Evolutionary conservation across 2,113 vertebrate species (phyloP).

Genomic region (Pogonocichla stellata): DNA sequence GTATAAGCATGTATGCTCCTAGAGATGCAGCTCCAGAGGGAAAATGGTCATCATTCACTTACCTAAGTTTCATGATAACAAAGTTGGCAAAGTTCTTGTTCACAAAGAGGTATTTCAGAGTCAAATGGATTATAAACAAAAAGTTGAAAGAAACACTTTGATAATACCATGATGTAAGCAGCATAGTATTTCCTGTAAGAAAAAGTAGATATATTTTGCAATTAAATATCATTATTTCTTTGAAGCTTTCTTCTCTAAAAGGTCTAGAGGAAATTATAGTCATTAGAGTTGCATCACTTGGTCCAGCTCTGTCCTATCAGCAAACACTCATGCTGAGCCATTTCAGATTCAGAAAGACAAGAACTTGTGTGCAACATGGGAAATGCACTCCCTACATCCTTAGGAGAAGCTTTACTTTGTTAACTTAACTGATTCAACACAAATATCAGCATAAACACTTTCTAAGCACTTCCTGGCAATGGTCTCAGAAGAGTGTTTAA

Average conservation of each 20-base stretch:
- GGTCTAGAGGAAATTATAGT: background rate
- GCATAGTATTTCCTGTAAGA: background rate
- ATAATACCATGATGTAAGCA: background rate
- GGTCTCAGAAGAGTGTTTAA: background rate
- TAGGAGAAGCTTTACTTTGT: background rate
- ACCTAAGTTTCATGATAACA: background rate
- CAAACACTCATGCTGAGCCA: background rate
- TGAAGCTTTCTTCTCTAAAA: background rate
- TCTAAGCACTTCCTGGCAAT: background rate
- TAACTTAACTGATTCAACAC: background rate
- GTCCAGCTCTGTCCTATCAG: background rate
- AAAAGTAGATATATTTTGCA: background rate
- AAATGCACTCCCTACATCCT: background rate
- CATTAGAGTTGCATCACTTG: background rate
- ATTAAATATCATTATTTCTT: background rate
- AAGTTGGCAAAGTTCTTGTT: background rate
- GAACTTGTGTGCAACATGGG: background rate
- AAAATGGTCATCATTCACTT: background rate
- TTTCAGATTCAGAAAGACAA: background rate
- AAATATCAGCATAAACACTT: background rate
- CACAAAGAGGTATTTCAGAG: background rate
- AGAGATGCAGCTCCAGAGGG: background rate
- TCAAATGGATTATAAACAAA: background rate
- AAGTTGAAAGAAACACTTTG: background rate
- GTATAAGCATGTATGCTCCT: accelerated